Percentiles rank a stretch among this genome's conserved stretches.
Conservation (phyloP, 2,113 vertebrate genomes). For the Euleptes europaea region DNA sequence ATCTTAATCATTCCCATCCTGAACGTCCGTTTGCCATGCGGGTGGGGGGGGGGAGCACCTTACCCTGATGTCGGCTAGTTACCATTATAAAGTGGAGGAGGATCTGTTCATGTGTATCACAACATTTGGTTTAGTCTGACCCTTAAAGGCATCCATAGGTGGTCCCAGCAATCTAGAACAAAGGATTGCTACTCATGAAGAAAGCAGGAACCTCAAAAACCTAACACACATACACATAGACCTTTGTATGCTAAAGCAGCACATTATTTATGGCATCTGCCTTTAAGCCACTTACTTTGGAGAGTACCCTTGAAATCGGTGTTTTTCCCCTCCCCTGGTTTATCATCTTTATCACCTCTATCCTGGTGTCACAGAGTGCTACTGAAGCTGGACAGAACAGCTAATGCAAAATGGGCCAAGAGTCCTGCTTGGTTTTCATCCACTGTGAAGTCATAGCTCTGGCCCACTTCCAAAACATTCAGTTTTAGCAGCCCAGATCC, state of each 20-base stretch:
- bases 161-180: neutral
- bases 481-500: neutral
- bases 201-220: neutral
- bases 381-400: neutral
- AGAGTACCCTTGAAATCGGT: neutral
- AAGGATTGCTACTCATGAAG: neutral
- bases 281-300: neutral
- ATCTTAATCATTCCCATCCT: no score
- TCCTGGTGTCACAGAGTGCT: neutral
- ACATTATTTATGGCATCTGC: neutral
- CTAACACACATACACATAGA: neutral
- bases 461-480: neutral
- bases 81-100: no score
- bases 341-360: neutral
- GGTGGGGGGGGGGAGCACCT: no score
- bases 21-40: no score
- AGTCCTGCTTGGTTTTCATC: neutral
- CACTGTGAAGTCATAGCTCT: neutral
- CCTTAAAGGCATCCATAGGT: neutral
- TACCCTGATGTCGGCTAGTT: no score
- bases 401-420: neutral
- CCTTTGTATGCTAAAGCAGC: accelerated
- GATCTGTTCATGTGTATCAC: no score
- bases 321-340: neutral
- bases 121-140: neutral